phyloP scores from a whole-genome alignment of 2,888 invertebrate genomes.

The Patella caerulea region DNA sequence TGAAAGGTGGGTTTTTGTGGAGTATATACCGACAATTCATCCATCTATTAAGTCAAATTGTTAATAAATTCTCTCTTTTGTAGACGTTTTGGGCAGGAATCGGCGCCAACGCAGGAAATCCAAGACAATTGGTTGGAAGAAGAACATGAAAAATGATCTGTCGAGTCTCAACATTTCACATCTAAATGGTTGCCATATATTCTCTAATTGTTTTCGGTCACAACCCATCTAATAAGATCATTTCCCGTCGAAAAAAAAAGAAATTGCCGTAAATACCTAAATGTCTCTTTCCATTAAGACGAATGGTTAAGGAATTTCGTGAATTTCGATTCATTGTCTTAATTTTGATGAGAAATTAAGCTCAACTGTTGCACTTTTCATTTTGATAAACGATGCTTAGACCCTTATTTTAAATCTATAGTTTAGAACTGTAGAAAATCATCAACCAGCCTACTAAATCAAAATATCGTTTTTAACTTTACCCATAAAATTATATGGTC shows the following conservation, averaged over 20 bases:
- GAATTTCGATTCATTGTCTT: constrained; percentile 1
- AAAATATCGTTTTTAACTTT: too few relatives aligned
- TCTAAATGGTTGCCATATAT: neutral
- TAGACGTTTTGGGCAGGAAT: neutral
- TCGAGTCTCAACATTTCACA: neutral
- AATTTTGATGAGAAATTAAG: neutral
- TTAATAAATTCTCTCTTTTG: neutral
- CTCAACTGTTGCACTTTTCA: too few relatives aligned
- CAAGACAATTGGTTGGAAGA: constrained; percentile 5
- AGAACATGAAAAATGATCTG: neutral
- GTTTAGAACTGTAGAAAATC: too few relatives aligned
- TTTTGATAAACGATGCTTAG: too few relatives aligned
- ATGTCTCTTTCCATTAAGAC: constrained; percentile 2
- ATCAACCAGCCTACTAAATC: too few relatives aligned
- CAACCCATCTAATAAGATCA: neutral
- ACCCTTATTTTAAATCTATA: too few relatives aligned
- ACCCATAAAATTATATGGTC: too few relatives aligned
- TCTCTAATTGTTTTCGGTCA: constrained; percentile 5
- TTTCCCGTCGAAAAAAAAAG: neutral
- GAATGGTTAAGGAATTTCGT: neutral
- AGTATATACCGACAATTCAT: too few relatives aligned
- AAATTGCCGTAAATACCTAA: neutral
- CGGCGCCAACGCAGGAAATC: neutral
- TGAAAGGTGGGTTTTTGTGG: too few relatives aligned
- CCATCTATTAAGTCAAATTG: neutral